These are phyloP conservation scores for Amphipyra berbera DNA, from an alignment of 2,888 invertebrate genomes.

Conservation along the genomic window DNA sequence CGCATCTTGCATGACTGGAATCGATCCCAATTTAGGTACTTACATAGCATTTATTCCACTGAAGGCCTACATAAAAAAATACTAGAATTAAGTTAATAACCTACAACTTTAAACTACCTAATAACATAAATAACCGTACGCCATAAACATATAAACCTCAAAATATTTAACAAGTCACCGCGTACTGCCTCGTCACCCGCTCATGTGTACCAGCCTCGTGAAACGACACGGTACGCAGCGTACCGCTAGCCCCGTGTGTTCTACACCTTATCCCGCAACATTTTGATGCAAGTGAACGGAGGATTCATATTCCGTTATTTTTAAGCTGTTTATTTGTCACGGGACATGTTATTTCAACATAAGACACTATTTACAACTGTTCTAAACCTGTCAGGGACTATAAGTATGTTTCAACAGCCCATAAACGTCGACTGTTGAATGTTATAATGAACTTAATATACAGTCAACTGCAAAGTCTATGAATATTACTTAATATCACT, in stretches of 20 bases:
- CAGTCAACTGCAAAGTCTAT: no score
- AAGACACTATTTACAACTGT: no score
- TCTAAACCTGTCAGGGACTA: no score
- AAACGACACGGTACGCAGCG: slow-evolving; percentile 13
- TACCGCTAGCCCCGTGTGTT: slow-evolving; percentile 23
- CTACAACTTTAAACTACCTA: not conserved
- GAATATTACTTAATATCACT: no score
- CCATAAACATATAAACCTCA: slow-evolving; percentile 26
- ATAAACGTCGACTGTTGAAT: no score
- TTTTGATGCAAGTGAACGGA: slow-evolving; percentile 33
- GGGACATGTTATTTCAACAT: no score
- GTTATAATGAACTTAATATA: no score
- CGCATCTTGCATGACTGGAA: no score
- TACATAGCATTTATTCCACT: no score
- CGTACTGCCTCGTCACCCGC: slow-evolving; percentile 13
- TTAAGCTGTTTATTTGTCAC: slow-evolving; percentile 10
- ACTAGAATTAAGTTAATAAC: not conserved
- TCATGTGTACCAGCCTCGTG: slow-evolving; percentile 22
- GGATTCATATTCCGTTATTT: slow-evolving; percentile 32
- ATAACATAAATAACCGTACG: not conserved
- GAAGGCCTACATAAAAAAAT: no score
- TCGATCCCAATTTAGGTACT: no score
- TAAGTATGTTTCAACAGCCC: no score
- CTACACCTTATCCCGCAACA: slow-evolving; percentile 34
- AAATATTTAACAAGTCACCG: slow-evolving; percentile 18